These are phyloP conservation scores for Pseudomyrmex dendroicus DNA, from an alignment of 1,140 invertebrate species.

Conservation along the genomic window DNA sequence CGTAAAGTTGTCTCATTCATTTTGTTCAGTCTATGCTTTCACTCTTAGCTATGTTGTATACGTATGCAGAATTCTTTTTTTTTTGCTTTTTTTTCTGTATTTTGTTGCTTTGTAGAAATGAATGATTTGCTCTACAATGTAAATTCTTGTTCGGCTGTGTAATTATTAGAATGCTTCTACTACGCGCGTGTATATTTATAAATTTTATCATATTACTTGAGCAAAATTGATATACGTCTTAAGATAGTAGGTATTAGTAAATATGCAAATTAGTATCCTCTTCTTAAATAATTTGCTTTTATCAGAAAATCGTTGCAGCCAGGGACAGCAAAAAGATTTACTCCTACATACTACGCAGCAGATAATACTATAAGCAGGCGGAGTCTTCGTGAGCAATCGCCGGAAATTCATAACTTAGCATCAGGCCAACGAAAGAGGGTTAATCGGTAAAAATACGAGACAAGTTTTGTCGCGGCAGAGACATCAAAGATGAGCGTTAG, in stretches of 20 bases:
- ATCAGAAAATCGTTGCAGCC: slow-evolving; percentile 60
- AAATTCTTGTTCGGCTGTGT: no score
- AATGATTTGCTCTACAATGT: slow-evolving; percentile 6
- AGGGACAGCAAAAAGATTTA: slow-evolving; percentile 9
- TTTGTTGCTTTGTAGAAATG: slow-evolving; percentile 1
- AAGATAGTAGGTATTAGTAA: background rate
- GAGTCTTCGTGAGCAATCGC: slow-evolving; percentile 39
- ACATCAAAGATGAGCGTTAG: slow-evolving; percentile 42
- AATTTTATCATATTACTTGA: background rate
- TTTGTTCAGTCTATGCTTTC: slow-evolving; percentile 31
- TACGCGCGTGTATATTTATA: no score
- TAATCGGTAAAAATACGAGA: slow-evolving; percentile 80
- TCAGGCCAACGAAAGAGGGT: slow-evolving; percentile 75
- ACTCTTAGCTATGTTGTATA: slow-evolving; percentile 9
- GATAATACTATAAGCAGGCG: slow-evolving; percentile 31
- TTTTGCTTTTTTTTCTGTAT: background rate
- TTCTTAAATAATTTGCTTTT: slow-evolving; percentile 39
- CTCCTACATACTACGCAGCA: slow-evolving; percentile 52
- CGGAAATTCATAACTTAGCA: slow-evolving; percentile 81
- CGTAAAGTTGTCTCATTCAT: slow-evolving; percentile 17
- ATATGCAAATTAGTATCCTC: slow-evolving; percentile 37
- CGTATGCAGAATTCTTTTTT: slow-evolving; percentile 16
- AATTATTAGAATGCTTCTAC: no score
- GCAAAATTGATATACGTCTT: slow-evolving; percentile 1
- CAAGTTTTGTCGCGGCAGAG: slow-evolving; percentile 63